Base-by-base conservation (phyloP, 2,888 invertebrate species). In the Vanessa cardui region DNA sequence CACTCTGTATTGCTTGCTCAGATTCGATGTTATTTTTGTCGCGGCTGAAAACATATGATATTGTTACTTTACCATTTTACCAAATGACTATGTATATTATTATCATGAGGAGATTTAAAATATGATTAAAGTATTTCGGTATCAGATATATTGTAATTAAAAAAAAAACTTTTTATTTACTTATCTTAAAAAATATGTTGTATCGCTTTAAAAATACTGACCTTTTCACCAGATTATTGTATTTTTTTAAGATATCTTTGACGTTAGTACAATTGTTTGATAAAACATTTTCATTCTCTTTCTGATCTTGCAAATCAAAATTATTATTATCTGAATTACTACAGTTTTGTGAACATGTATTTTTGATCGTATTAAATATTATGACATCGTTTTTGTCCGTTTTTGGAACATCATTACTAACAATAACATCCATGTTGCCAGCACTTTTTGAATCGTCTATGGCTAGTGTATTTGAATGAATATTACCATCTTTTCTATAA, bases 181-280 rank as follows among this genome's bases (percentile, higher is more conserved):
- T 46, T 2, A n/a, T 46, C 9, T 46, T 46, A 46, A 16, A n/a
- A 16, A n/a, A 16, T 16, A 46, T 12, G 4, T 39, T 2, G 12
- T 39, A 12, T 4, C 9, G 39, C 2, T 12, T 39, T 4, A 39
- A 39, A 12, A 66, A 33, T 64, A 76, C 77, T 72, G 75, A 89
- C 89, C 76, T 76, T 60, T 75, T 75, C 47, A 85, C 74, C n/a
- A 80, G 75, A 64, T 75, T 80, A 45, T 80, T 80, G 62, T 88
- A 90, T 74, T 88, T 90, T 33, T 83, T 74, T 65, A 90, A 77
- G 58, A 91, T 80, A 70, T 79, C 80, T 47, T 75, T 76, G 39
- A 88, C 72, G 12, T n/a, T 54, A 16, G 16, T 26, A 16, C 16
- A 6, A 21, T 8, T 46, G 4, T 26, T 45, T n/a, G 12, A 16